phyloP scores from a whole-genome alignment of 2,797 vertebrate species.

The Megalops cyprinoides region DNA sequence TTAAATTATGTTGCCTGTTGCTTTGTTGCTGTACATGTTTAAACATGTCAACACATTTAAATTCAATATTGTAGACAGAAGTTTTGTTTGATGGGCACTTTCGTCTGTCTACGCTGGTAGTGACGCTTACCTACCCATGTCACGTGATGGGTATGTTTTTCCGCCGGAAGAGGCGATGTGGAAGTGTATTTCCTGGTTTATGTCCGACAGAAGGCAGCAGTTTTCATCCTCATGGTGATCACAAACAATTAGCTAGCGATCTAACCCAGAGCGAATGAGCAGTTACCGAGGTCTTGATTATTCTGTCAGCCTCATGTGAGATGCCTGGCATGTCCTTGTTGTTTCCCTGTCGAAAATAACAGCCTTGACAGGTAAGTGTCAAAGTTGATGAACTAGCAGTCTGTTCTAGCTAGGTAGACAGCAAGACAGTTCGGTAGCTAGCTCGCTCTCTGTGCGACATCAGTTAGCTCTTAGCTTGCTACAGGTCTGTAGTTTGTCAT shows the following conservation, averaged over 20 bases:
- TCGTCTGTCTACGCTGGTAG: no score
- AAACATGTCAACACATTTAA: no score
- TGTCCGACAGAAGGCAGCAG: slow-evolving; percentile 31
- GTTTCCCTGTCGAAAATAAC: slow-evolving; percentile 22
- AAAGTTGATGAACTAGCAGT: slow-evolving; percentile 35
- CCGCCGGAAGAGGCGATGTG: slow-evolving; percentile 38
- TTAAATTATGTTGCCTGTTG: no score
- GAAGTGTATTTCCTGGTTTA: slow-evolving; percentile 45
- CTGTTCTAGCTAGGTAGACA: no score
- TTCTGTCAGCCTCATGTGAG: not conserved
- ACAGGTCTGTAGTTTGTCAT: not conserved
- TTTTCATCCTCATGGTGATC: slow-evolving; percentile 1
- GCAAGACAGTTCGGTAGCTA: no score
- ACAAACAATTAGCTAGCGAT: not conserved
- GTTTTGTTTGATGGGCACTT: no score
- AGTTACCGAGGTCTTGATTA: not conserved
- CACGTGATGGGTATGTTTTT: slow-evolving; percentile 22
- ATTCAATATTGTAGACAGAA: no score
- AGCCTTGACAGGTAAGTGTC: slow-evolving; percentile 27
- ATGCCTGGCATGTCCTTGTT: not conserved
- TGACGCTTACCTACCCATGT: not conserved
- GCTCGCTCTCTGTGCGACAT: not conserved
- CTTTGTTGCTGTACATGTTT: no score
- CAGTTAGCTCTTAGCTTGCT: not conserved
- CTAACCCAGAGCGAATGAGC: not conserved